Conservation (phyloP, 2,113 vertebrate species). For the Osmerus eperlanus region DNA sequence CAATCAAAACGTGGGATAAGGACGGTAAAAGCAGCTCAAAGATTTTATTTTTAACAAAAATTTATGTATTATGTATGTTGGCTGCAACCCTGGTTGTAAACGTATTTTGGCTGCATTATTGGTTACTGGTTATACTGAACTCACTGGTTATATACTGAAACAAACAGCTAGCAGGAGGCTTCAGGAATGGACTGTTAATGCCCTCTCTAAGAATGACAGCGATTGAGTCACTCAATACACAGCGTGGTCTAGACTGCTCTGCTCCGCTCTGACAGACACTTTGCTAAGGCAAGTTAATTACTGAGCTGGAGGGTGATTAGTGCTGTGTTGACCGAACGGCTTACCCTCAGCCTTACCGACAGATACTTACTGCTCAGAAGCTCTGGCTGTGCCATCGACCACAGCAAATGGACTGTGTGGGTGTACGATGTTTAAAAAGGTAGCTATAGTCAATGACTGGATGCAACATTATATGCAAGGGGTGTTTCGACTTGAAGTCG, state of each 20-base stretch:
- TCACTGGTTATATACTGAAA: too few species aligned
- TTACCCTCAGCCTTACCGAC: neutral
- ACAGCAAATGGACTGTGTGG: neutral
- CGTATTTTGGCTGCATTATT: too few species aligned
- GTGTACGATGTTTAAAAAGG: neutral
- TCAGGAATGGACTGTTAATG: neutral
- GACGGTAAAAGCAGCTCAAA: neutral
- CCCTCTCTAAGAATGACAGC: neutral
- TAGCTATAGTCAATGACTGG: neutral
- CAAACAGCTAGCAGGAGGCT: neutral
- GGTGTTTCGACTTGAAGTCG: neutral
- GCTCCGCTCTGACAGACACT: neutral
- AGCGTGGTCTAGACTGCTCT: neutral
- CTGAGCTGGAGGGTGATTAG: neutral
- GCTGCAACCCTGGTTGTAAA: too few species aligned
- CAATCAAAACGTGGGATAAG: neutral
- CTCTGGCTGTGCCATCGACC: neutral
- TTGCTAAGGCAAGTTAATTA: neutral
- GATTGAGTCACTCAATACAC: neutral
- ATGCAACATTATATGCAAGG: neutral
- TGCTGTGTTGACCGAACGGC: neutral
- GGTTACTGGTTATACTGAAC: too few species aligned
- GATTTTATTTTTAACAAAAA: neutral
- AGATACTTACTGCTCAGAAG: constrained; percentile 1
- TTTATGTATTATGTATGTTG: too few species aligned